Conservation (phyloP, 2,797 vertebrate species). For the Apogon talboti region DNA sequence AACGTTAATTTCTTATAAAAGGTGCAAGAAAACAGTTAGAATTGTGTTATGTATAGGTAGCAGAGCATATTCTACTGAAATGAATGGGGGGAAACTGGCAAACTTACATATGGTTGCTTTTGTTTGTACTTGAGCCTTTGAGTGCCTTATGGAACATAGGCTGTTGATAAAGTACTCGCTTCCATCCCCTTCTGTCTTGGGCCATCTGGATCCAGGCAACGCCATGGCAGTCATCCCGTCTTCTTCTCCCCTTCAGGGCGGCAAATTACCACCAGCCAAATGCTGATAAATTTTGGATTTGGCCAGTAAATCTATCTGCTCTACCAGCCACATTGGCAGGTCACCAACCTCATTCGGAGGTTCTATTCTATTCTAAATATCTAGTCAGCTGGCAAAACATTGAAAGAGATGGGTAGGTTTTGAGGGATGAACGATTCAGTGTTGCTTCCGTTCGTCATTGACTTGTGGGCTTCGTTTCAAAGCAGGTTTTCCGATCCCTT, state of each 20-base stretch:
- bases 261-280: constrained; percentile 67
- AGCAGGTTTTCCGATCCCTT: constrained; percentile 6
- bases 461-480: neutral
- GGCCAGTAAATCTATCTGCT: constrained; percentile 57
- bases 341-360: constrained; percentile 52
- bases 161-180: constrained; percentile 61
- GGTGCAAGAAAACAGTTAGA: neutral
- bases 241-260: constrained; percentile 63
- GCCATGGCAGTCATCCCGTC: constrained; percentile 57
- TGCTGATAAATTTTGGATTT: constrained; percentile 58
- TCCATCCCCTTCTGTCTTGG: constrained; percentile 65
- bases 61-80: constrained; percentile 6
- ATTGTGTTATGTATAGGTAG: neutral
- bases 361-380: constrained; percentile 42
- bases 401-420: constrained; percentile 16
- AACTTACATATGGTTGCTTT: constrained; percentile 33
- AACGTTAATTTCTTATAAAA: constrained; percentile 6
- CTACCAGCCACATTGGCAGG: constrained; percentile 63
- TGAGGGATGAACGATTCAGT: neutral
- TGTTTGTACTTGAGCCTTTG: constrained; percentile 61
- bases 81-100: constrained; percentile 35
- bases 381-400: constrained; percentile 27
- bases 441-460: constrained; percentile 2
- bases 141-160: constrained; percentile 62
- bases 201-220: constrained; percentile 70